Base-by-base conservation (phyloP, 2,888 invertebrate genomes). In the Rotaria magnacalcarata region DNA sequence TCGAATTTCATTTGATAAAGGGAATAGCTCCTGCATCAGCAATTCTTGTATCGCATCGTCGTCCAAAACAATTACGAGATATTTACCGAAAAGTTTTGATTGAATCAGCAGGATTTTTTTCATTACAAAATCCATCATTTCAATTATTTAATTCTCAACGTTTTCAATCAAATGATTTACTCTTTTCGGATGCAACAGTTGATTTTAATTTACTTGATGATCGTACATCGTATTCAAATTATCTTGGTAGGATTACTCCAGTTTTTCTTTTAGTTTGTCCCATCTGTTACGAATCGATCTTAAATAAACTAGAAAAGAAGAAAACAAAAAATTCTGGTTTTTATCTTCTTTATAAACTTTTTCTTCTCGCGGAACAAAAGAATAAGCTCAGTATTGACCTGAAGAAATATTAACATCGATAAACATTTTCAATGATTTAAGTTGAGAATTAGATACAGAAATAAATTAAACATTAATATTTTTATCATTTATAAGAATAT, bases 181-280 rank as follows among this genome's bases (percentile, higher is more conserved):
- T 86, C 24, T 86, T 86, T 85, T 80, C 75, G 7, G 86, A 86
- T 80, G 58, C 75, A n/a, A 50, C 86, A n/a, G n/a, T 75, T 27
- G 85, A 56, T 24, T 86, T 86, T 52, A 80, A 86, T 21, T 75
- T 56, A 50, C 75, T 86, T 24, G 85, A 80, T 52, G 86, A 86
- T 58, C 75, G 58, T 60, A 85, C 74, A 27, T 85, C 86, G 1
- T 86, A 86, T 60, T 41, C 75, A n/a, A 50, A 67, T 56, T 86
- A 85, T 84, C 85, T 86, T n/a, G 84, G 86, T 86, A 86, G 58
- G 84, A 50, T 50, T n/a, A 8, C 21, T n/a, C 10, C 10, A 58
- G 24, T 58, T 56, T 21, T 56, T 56, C 21, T 24, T 24, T 24
- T 58, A 8, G 21, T 58, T 58, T 67, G 11, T 50, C 50, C 1